Base-by-base conservation (phyloP, 2,113 vertebrate genomes). In the Corvus moneduloides region DNA sequence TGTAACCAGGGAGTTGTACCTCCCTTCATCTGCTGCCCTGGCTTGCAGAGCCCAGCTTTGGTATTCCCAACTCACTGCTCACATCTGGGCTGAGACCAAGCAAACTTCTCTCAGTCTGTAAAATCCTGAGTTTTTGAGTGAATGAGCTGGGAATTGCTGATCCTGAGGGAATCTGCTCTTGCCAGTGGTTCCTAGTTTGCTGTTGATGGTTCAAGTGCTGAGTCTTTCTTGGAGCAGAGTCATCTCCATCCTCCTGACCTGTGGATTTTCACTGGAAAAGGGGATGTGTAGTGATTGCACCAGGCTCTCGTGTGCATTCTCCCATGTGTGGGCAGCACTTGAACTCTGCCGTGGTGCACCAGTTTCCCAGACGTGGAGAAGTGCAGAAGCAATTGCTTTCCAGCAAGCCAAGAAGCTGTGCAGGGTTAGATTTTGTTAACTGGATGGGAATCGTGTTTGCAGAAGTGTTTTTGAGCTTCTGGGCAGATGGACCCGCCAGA, bases 281-380 rank as follows among this genome's bases (percentile, higher is more conserved):
- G 33, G 15, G n/a, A 16, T 11, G 19, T 49, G 59, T 19, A 39
- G 23, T 64, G 43, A 30, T 20, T 7, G 21, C 35, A 28, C 8
- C 37, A 16, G n/a, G 32, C 13, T 52, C 51, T 52, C 22, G 21
- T 9, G 35, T 30, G 37, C 37, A 16, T 58, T 62, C 14, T 54
- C 37, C 51, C 0, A 0, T 1, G 13, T 11, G 16, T 14, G 35
- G 12, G 16, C 2, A 48, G 19, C 39, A 9, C 66, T 49, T 30
- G 27, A 46, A 17, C 73, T 62, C 33, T 58, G 39, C 48, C 1
- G 0, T 3, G 19, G 20, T 33, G 62, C 62, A 13, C 4, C 0
- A 0, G 3, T 27, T 85, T 54, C 28, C 3, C 14, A 77, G 61
- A 6, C 11, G 3, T 1, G 2, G 33, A 35, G 23, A 78, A 41